phyloP scores from a whole-genome alignment of 2,888 invertebrate genomes.

The Sinhomidia bicolor region DNA sequence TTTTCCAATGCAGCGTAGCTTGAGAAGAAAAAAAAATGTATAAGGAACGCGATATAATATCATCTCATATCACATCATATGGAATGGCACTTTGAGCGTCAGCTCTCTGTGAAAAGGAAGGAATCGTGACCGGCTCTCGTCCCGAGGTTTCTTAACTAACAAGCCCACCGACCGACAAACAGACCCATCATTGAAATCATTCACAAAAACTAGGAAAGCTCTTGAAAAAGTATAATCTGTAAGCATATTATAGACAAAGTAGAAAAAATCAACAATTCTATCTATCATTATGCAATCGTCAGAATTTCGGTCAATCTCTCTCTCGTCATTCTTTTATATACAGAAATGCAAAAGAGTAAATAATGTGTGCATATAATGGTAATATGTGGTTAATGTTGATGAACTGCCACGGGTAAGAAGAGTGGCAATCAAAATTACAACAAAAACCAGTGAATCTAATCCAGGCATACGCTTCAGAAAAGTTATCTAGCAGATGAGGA shows the following conservation, averaged over 20 bases:
- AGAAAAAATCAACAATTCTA: constrained; percentile 34
- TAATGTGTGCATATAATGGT: not conserved
- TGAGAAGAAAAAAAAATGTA: constrained; percentile 1
- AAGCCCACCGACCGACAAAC: constrained; percentile 76
- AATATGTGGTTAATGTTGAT: constrained; percentile 60
- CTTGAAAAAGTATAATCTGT: not conserved
- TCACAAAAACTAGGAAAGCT: constrained; percentile 54
- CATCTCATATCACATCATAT: constrained; percentile 55
- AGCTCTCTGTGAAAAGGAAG: constrained; percentile 56
- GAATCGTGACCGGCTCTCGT: constrained; percentile 75
- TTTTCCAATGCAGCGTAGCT: not conserved
- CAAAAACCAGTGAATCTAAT: not conserved
- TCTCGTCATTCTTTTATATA: too few species aligned
- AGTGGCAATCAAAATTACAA: constrained; percentile 59
- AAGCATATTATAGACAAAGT: too few species aligned
- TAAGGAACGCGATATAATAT: constrained; percentile 18
- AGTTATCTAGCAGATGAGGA: not conserved
- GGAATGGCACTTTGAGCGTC: constrained; percentile 62
- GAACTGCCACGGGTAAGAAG: constrained; percentile 71
- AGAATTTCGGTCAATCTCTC: constrained; percentile 38
- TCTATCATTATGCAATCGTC: constrained; percentile 38
- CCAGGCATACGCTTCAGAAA: not conserved
- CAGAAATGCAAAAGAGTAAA: not conserved
- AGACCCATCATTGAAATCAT: constrained; percentile 71
- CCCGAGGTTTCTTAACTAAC: constrained; percentile 74